Base-by-base conservation (phyloP, 2,113 vertebrate genomes). In the Xiphias gladius region DNA sequence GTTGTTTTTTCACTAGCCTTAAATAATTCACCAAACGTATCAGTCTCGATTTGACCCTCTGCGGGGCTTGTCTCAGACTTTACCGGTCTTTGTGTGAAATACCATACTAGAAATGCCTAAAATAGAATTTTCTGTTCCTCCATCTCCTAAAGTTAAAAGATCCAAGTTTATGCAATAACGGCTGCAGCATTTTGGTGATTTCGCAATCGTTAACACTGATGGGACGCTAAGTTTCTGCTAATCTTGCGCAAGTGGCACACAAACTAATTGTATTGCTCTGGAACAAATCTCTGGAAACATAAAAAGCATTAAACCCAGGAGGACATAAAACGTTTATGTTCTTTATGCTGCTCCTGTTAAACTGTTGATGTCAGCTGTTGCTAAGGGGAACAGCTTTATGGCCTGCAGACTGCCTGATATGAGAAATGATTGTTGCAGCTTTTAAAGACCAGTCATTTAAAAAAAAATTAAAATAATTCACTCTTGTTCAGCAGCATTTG, bases 141-240 rank as follows among this genome's bases (percentile, higher is more conserved):
- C 1, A 0, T 67, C 3, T 71, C 16, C 62, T 43, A 20, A 67
- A 71, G 37, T 10, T 7, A 52, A 76, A 73, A 62, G 69, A 59
- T 79, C 14, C 63, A 59, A 74, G 20, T 46, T 81, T 89, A 13
- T 80, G 82, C 55, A 86, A 89, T 65, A 79, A 37, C 32, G 7
- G 4, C 1, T 7, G 16, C 8, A 5, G 48, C 35, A 16, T 8
- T 8, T 24, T 0, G 13, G 20, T 73, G 68, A 67, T 89, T 90
- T 83, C 63, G 82, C 79, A 90, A 84, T 57, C 39, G 16, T 37
- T 35, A 12, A 4, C 26, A n/a, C 0, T n/a, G 17, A 59, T 30
- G 12, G 28, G 32, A 5, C 20, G 43, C 26, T 66, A 11, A 43
- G 32, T 58, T 7, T 76, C 22, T 52, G 72, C 16, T 52, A 54